Evolutionary conservation across 2,113 vertebrate genomes (phyloP), one percentile per base, ranked within the genome.

Genomic region (Apteryx mantelli): DNA sequence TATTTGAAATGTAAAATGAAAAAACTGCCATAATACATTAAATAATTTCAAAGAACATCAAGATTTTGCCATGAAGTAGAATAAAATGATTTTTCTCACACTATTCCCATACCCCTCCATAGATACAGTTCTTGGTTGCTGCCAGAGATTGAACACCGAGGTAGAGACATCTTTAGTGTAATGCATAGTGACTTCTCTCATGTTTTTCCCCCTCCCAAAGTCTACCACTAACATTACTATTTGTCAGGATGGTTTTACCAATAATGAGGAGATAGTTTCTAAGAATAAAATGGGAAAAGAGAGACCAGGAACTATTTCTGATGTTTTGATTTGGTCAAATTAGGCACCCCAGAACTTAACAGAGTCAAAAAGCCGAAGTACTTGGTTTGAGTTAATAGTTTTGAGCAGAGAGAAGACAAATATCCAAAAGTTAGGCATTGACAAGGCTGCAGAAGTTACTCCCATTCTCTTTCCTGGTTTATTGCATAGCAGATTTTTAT

Each of bases 341-440:
- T 15, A 3, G 2, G 12, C 15, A 60, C 9, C 42, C 20, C n/a
- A 22, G 19, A 88, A 55, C 9, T 22, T 7, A 3, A 50, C 7
- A 76, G 64, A 90, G 2, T 9, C n/a, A n/a, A 88, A 40, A 61
- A 78, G 40, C 3, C 46, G 44, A 46, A 16, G 14, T 46, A 36
- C 34, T 64, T 4, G 8, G 61, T 63, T 4, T 8, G 56, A 73
- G 36, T 52, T 40, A 73, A 32, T 4, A 56, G 36, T 9, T 34
- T 48, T 55, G 50, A 79, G 17, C 0, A 65, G 15, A 70, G 17
- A 63, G 11, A 14, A 17, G n/a, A 34, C 0, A 1, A 87, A 74
- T 11, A 73, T 4, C 17, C 58, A 38, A 36, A 75, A n/a, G 0
- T 0, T 4, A 53, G 0, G 1, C 38, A 50, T 21, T 40, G 56